A percentile compares a stretch with the other conserved stretches of the same genome.
phyloP scores from a whole-genome alignment of 2,797 vertebrate genomes.

The Salarias fasciatus region DNA sequence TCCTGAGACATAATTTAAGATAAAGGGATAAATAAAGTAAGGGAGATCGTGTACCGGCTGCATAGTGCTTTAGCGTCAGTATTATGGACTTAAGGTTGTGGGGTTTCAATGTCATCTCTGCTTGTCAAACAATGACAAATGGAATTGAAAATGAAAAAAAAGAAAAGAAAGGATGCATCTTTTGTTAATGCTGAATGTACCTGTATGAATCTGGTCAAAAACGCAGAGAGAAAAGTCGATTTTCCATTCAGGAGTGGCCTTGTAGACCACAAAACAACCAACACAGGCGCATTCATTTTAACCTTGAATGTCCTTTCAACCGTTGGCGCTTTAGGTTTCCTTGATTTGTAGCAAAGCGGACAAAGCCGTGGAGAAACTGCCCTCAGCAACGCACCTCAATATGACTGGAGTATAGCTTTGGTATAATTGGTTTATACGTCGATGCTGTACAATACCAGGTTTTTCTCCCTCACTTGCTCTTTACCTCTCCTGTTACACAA shows the following conservation, averaged over 20 bases:
- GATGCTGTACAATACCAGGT: background rate
- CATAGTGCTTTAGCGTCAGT: slow-evolving; percentile 9
- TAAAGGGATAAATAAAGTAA: background rate
- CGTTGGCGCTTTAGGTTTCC: background rate
- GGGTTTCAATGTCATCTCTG: slow-evolving; percentile 7
- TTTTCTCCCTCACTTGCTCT: background rate
- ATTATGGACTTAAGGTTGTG: background rate
- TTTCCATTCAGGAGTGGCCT: background rate
- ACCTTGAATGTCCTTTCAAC: background rate
- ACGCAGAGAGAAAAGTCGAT: slow-evolving; percentile 2
- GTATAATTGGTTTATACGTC: slow-evolving; percentile 34
- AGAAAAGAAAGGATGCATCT: too few species aligned
- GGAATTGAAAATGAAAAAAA: background rate
- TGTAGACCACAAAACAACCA: background rate
- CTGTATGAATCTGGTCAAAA: background rate
- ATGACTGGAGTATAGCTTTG: slow-evolving; percentile 19
- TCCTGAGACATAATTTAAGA: slow-evolving; percentile 2
- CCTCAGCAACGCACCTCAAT: slow-evolving; percentile 25
- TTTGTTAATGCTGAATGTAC: background rate
- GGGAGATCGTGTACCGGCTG: background rate
- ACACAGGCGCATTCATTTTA: background rate
- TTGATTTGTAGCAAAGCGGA: slow-evolving; percentile 14
- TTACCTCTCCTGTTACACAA: background rate
- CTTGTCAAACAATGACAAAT: slow-evolving; percentile 16
- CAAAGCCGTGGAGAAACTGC: background rate